These are phyloP conservation scores for Xestia ashworthii DNA, from an alignment of 2,888 invertebrate species.

Conservation along the genomic window DNA sequence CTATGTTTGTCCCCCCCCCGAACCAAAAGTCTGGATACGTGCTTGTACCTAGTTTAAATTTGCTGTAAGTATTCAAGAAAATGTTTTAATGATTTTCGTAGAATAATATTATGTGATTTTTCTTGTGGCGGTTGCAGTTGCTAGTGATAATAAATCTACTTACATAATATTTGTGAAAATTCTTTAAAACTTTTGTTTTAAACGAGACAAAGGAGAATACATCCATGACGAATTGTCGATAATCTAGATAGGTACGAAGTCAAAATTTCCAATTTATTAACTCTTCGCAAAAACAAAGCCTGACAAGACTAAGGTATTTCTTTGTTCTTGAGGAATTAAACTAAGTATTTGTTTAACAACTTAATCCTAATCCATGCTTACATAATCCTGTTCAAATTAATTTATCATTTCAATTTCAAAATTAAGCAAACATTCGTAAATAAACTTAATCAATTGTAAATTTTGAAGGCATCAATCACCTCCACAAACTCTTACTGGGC, in stretches of 20 bases:
- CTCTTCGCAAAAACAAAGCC: slow-evolving; percentile 4
- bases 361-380: neutral
- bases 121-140: neutral
- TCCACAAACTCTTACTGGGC: no score
- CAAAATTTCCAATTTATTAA: slow-evolving; percentile 6
- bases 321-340: slow-evolving; percentile 3
- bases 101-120: accelerated
- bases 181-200: slow-evolving; percentile 1
- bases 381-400: neutral
- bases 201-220: slow-evolving; percentile 31
- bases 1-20: no score
- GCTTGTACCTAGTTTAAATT: neutral
- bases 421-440: no score
- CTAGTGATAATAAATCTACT: neutral
- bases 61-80: neutral
- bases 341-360: neutral
- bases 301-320: neutral
- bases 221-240: slow-evolving; percentile 7
- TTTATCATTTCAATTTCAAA: no score
- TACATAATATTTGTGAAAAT: slow-evolving; percentile 13
- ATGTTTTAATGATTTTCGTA: neutral
- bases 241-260: slow-evolving; percentile 22
- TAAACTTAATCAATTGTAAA: no score
- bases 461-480: no score
- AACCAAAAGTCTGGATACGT: no score